Conservation (phyloP, 2,888 invertebrate species). For the Uloborus plumipes region DNA sequence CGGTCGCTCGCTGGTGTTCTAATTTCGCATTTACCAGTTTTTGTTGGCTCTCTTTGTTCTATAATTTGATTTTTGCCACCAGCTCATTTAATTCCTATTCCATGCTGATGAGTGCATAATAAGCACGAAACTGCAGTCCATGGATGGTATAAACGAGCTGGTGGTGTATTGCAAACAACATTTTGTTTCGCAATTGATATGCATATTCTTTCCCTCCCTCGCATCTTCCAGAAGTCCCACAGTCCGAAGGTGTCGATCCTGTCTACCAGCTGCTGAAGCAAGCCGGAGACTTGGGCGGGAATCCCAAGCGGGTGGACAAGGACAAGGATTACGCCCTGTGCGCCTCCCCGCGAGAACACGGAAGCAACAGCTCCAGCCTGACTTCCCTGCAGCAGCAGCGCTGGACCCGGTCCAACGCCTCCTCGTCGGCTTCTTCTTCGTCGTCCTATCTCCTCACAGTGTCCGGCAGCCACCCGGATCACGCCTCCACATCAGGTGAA, state of each 20-base stretch:
- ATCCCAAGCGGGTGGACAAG: constrained; percentile 53
- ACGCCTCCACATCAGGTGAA: constrained; percentile 66
- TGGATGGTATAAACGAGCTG: too few species aligned
- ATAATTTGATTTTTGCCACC: too few species aligned
- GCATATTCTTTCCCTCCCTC: too few species aligned
- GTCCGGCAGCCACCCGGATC: constrained; percentile 60
- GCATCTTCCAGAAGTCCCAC: constrained; percentile 17
- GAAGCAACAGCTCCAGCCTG: constrained; percentile 51
- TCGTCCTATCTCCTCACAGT: constrained; percentile 66
- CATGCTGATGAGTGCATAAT: too few species aligned
- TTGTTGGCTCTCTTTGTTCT: too few species aligned
- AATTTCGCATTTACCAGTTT: too few species aligned
- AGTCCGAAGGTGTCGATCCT: constrained; percentile 78
- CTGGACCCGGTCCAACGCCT: constrained; percentile 65
- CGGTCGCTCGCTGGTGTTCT: too few species aligned
- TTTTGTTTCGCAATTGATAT: too few species aligned
- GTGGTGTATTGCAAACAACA: too few species aligned
- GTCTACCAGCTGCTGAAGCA: constrained; percentile 96
- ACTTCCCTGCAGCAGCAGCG: constrained; percentile 62
- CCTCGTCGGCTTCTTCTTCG: constrained; percentile 66
- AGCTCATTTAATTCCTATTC: too few species aligned
- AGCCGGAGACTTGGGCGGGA: constrained; percentile 83
- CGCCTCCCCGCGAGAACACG: constrained; percentile 43
- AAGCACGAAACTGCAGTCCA: too few species aligned
- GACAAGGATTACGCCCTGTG: constrained; percentile 45